phyloP scores from a whole-genome alignment of 2,888 invertebrate species.

The Tuberolachnus salignus region DNA sequence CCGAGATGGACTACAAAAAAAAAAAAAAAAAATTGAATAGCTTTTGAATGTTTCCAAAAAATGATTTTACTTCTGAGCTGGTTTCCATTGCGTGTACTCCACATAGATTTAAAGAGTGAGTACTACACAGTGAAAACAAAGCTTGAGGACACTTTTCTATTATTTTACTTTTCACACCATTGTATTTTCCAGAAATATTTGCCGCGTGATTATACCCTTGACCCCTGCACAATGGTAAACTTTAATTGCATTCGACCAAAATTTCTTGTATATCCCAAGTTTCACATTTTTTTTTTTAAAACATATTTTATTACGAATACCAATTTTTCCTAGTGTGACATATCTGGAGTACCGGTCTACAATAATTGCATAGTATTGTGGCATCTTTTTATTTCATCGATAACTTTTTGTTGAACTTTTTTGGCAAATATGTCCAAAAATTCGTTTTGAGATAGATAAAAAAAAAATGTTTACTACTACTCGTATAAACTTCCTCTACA shows the following conservation, averaged over 20 bases:
- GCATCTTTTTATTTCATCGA: conserved; percentile 15
- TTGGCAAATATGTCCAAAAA: conserved; percentile 25
- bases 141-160: conserved; percentile 30
- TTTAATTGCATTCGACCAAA: conserved; percentile 13
- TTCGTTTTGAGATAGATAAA: conserved; percentile 26
- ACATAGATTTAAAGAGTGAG: conserved; percentile 23
- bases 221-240: conserved; percentile 16
- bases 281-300: conserved; percentile 10
- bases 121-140: conserved; percentile 24
- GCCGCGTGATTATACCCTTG: conserved; percentile 13
- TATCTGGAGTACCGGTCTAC: conserved; percentile 17
- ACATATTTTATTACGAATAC: neutral
- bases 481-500: no score
- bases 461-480: no score
- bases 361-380: neutral
- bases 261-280: no score
- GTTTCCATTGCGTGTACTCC: conserved; percentile 24
- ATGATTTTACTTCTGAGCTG: conserved; percentile 22
- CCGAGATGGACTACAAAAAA: conserved; percentile 9
- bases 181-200: conserved; percentile 22
- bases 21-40: conserved; percentile 26
- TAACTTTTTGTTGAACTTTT: conserved; percentile 14
- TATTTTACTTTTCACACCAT: conserved; percentile 19
- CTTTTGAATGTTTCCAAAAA: conserved; percentile 29
- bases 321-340: no score